Evolutionary conservation across 2,888 invertebrate species (phyloP).

Genomic region (Leptopilina myrica): DNA sequence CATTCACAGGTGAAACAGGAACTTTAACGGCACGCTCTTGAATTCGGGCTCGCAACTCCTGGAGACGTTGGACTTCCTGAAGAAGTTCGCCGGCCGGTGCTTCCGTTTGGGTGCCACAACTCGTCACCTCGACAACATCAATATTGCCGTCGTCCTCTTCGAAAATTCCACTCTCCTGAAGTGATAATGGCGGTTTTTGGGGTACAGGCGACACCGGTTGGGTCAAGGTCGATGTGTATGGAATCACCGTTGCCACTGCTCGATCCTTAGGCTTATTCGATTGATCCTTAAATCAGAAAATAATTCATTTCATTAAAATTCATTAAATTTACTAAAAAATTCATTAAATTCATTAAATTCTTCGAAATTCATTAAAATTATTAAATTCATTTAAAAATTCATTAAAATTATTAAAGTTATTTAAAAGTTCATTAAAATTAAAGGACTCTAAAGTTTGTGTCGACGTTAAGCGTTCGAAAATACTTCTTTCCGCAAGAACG

Average conservation of each 20-base stretch:
- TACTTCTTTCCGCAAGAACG: too few relatives aligned
- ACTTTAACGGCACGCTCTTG: slow-evolving; percentile 69
- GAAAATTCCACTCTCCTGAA: slow-evolving; percentile 87
- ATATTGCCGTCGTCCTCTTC: slow-evolving; percentile 75
- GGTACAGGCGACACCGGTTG: slow-evolving; percentile 61
- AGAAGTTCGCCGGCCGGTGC: slow-evolving; percentile 68
- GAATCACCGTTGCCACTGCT: slow-evolving; percentile 70
- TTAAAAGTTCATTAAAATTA: too few relatives aligned
- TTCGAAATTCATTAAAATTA: too few relatives aligned
- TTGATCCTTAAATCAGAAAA: slow-evolving; percentile 59
- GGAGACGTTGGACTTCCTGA: slow-evolving; percentile 70
- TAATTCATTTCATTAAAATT: too few relatives aligned
- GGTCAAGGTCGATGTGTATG: slow-evolving; percentile 64
- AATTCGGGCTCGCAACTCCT: slow-evolving; percentile 68
- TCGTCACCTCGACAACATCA: slow-evolving; percentile 73
- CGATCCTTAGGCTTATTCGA: slow-evolving; percentile 65
- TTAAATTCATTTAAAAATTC: too few relatives aligned
- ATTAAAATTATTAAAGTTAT: too few relatives aligned
- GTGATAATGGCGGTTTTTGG: slow-evolving; percentile 68
- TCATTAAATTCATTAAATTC: too few relatives aligned
- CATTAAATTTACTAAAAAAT: too few relatives aligned
- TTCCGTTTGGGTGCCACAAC: slow-evolving; percentile 68
- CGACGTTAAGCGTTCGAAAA: too few relatives aligned
- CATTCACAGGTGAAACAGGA: slow-evolving; percentile 48
- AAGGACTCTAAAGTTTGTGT: too few relatives aligned